A percentile compares a stretch with the other conserved stretches of the same genome.
Evolutionary conservation across 2,113 vertebrate species (phyloP).

Genomic region (Mohoua ochrocephala): DNA sequence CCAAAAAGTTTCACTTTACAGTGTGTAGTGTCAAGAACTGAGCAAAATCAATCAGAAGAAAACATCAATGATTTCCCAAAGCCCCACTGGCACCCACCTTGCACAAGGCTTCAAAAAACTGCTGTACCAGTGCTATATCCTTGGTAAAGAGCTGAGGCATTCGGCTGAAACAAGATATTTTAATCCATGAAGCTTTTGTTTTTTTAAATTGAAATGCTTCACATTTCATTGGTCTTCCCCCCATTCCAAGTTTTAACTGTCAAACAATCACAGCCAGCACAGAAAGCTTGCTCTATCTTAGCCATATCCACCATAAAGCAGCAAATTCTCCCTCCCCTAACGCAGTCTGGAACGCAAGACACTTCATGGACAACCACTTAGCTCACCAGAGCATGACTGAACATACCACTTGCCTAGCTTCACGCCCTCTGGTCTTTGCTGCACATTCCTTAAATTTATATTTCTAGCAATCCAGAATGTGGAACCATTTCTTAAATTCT

Average conservation of each 20-base stretch:
- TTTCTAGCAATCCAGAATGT: neutral
- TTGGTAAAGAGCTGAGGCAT: slow-evolving; percentile 98
- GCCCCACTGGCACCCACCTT: slow-evolving; percentile 77
- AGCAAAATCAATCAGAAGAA: neutral
- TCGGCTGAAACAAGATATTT: slow-evolving; percentile 78
- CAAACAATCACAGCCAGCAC: neutral
- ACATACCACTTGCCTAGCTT: neutral
- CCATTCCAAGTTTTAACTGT: neutral
- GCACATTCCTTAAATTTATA: neutral
- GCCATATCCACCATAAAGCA: neutral
- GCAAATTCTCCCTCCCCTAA: neutral
- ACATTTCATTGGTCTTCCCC: neutral
- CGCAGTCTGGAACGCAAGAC: neutral
- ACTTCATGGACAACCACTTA: neutral
- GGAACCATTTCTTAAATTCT: neutral
- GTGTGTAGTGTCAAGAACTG: neutral
- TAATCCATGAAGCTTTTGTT: neutral
- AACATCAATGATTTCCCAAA: neutral
- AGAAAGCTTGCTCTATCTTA: neutral
- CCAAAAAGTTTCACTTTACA: neutral
- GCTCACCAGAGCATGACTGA: neutral
- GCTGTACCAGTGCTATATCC: slow-evolving; percentile 95
- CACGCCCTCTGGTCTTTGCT: neutral
- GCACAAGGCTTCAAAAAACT: slow-evolving; percentile 97
- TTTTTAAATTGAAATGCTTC: neutral